Percentiles rank a stretch among this genome's conserved stretches.
Conservation (phyloP, 1,140 invertebrate genomes). For the Campoletis sonorensis region DNA sequence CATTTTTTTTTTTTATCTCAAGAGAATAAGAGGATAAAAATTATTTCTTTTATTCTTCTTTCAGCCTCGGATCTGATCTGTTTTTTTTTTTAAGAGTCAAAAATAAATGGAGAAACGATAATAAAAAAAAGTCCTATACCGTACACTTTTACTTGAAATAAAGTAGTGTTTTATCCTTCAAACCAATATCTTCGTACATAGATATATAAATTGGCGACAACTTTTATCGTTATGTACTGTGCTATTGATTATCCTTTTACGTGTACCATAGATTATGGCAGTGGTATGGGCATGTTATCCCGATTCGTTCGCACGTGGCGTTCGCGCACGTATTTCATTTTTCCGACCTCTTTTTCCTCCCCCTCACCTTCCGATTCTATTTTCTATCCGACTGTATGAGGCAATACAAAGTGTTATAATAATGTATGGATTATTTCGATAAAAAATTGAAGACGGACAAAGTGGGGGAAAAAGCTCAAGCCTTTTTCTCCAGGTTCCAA, state of each 20-base stretch:
- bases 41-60: no score
- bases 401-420: not conserved
- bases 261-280: not conserved
- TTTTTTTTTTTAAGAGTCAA: no score
- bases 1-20: no score
- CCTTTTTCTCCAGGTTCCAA: no score
- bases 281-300: not conserved
- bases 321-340: not conserved
- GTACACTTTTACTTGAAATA: not conserved
- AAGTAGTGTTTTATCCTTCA: not conserved
- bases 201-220: not conserved
- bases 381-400: not conserved
- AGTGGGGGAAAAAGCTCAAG: not conserved
- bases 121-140: not conserved
- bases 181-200: not conserved
- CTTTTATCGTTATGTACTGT: not conserved
- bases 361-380: not conserved
- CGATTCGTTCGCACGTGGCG: not conserved
- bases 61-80: no score
- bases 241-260: not conserved
- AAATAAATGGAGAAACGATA: no score
- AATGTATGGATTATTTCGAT: not conserved
- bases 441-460: not conserved
- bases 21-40: no score
- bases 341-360: not conserved